Evolutionary conservation across 2,888 invertebrate species (phyloP).

Genomic region (Lasioglossum calceatum): DNA sequence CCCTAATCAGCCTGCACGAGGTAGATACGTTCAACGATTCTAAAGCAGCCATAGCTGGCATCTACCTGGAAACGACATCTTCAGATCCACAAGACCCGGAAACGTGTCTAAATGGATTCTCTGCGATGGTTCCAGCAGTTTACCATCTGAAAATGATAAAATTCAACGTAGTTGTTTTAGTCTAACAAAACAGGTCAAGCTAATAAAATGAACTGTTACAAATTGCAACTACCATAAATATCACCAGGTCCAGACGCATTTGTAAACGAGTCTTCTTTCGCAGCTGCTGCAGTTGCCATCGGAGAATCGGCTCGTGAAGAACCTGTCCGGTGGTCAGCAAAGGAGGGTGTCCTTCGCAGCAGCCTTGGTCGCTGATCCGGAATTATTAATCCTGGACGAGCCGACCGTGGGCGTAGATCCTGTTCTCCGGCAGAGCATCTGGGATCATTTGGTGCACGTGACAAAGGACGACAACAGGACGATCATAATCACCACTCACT

Average conservation of each 20-base stretch:
- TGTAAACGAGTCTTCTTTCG: neutral
- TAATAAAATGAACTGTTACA: neutral
- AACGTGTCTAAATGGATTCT: neutral
- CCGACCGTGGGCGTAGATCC: slow-evolving; percentile 98
- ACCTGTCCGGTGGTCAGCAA: slow-evolving; percentile 95
- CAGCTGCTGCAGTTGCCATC: slow-evolving; percentile 86
- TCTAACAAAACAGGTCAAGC: neutral
- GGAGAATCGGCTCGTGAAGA: slow-evolving; percentile 88
- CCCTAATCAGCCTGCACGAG: neutral
- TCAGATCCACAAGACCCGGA: neutral
- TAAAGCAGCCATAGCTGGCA: neutral
- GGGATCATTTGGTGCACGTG: slow-evolving; percentile 93
- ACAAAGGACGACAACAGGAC: slow-evolving; percentile 91
- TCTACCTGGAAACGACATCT: neutral
- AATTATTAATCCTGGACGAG: slow-evolving; percentile 95
- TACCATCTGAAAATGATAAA: neutral
- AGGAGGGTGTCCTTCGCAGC: slow-evolving; percentile 95
- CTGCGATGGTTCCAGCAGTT: neutral
- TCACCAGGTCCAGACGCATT: neutral
- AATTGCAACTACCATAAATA: neutral
- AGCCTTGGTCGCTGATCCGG: slow-evolving; percentile 94
- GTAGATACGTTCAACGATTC: neutral
- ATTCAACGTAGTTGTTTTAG: neutral
- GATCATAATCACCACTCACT: slow-evolving; percentile 94
- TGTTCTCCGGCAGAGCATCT: slow-evolving; percentile 92